phyloP scores from a whole-genome alignment of 2,113 vertebrate genomes.

The Crotophaga sulcirostris region DNA sequence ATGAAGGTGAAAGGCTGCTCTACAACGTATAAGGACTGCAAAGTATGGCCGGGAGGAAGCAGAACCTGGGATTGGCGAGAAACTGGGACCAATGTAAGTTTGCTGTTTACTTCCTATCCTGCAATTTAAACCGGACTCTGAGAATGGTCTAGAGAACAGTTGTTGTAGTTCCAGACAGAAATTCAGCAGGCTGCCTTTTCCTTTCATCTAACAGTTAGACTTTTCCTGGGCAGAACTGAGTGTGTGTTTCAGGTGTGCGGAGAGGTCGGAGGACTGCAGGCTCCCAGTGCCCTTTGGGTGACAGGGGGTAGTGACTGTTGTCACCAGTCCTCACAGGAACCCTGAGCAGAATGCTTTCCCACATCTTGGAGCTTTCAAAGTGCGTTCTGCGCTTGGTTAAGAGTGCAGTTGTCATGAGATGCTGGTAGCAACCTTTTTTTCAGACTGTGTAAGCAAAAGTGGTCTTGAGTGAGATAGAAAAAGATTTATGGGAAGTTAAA shows the following conservation, averaged over 20 bases:
- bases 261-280: background rate
- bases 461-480: background rate
- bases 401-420: background rate
- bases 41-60: constrained; percentile 96
- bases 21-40: constrained; percentile 91
- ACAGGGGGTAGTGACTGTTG: background rate
- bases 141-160: background rate
- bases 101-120: background rate
- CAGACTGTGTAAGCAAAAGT: background rate
- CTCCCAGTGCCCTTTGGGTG: rapidly evolving
- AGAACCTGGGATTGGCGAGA: constrained; percentile 95
- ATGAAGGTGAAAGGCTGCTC: constrained; percentile 90
- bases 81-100: constrained; percentile 91
- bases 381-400: background rate
- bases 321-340: background rate
- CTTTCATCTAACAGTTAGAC: background rate
- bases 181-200: background rate
- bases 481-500: background rate
- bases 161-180: background rate
- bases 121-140: background rate
- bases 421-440: background rate
- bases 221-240: background rate
- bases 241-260: background rate
- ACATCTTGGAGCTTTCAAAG: background rate
- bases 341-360: background rate